phyloP scores from a whole-genome alignment of 1,140 invertebrate species.

The Hermetia illucens region DNA sequence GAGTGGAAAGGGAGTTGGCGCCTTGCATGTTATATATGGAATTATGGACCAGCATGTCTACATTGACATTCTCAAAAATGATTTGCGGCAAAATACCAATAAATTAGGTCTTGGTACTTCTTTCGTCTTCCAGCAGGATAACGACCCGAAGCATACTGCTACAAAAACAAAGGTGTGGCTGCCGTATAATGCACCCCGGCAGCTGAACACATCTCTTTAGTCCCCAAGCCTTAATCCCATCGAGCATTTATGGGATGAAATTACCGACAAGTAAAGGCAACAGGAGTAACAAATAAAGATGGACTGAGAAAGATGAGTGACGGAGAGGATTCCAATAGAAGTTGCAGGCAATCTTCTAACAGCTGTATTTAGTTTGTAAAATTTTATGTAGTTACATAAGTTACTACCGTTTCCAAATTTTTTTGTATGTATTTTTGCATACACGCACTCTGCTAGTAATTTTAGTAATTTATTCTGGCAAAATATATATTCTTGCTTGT shows the following conservation, averaged over 20 bases:
- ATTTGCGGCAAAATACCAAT: conserved; percentile 10
- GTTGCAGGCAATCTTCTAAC: too few species aligned
- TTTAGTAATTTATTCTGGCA: too few species aligned
- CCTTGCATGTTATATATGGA: conserved; percentile 13
- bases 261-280: conserved; percentile 9
- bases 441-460: too few species aligned
- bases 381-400: too few species aligned
- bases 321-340: conserved; percentile 12
- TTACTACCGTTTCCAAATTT: too few species aligned
- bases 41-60: conserved; percentile 10
- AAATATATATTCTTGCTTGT: too few species aligned
- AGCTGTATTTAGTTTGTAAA: too few species aligned
- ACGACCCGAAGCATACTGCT: conserved; percentile 17
- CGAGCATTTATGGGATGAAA: conserved; percentile 18
- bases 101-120: conserved; percentile 8
- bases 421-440: too few species aligned
- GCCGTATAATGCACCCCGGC: conserved; percentile 5
- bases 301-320: conserved; percentile 7
- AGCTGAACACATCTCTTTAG: conserved; percentile 19
- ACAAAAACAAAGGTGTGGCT: conserved; percentile 14
- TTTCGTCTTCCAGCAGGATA: conserved; percentile 10
- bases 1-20: conserved; percentile 12
- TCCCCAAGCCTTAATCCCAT: conserved; percentile 16
- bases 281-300: neutral
- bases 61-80: conserved; percentile 11